These are phyloP conservation scores for Sula dactylatra DNA, from an alignment of 2,113 vertebrate genomes.

Conservation along the genomic window DNA sequence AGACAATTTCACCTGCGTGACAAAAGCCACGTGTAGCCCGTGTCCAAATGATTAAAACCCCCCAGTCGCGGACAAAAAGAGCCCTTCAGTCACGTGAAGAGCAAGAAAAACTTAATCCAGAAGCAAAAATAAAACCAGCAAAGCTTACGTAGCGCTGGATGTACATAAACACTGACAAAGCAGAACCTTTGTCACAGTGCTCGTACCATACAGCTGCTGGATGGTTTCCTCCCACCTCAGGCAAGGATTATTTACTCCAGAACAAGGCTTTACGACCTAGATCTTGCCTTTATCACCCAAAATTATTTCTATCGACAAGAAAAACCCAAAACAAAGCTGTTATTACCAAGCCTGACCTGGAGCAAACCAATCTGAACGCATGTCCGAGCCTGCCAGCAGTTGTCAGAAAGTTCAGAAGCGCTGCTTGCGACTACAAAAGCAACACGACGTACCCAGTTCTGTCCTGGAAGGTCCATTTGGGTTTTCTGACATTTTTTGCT, in stretches of 20 bases:
- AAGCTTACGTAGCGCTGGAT: neutral
- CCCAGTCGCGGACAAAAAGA: neutral
- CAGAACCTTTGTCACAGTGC: rapidly evolving
- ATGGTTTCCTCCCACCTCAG: neutral
- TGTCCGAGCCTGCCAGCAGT: neutral
- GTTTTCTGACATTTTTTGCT: conserved; percentile 67
- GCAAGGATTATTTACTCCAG: neutral
- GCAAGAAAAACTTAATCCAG: neutral
- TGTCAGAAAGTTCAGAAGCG: neutral
- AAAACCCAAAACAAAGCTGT: neutral
- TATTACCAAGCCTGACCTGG: neutral
- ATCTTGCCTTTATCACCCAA: neutral
- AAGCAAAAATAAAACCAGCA: neutral
- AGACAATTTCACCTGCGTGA: rapidly evolving
- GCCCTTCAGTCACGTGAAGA: rapidly evolving
- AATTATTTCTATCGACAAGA: neutral
- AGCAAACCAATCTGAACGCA: neutral
- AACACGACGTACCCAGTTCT: conserved; percentile 73
- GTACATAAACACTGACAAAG: neutral
- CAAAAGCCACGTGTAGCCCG: rapidly evolving
- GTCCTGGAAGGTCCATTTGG: conserved; percentile 49
- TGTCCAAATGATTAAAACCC: neutral
- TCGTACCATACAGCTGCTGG: neutral
- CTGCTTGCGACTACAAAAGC: neutral
- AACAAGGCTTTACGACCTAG: neutral